These are phyloP conservation scores for Acholoe squamosa DNA, from an alignment of 2,888 invertebrate species.

Conservation along the genomic window DNA sequence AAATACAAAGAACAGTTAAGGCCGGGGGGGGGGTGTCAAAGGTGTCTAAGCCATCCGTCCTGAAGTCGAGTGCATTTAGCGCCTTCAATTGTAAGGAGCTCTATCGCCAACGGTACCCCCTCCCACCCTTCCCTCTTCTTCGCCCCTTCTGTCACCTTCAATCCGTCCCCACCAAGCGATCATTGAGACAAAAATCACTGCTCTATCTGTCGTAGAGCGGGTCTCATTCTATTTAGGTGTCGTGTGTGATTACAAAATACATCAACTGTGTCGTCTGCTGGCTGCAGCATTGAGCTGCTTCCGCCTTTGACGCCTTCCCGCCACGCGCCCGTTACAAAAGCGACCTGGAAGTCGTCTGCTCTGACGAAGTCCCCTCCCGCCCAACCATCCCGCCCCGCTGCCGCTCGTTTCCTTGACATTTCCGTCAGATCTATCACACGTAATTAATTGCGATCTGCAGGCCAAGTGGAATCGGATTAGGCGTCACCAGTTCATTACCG, in stretches of 20 bases:
- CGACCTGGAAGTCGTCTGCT: conserved; percentile 37
- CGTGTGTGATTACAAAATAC: conserved; percentile 54
- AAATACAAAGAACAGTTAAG: too few relatives aligned
- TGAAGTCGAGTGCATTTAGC: too few relatives aligned
- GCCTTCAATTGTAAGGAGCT: too few relatives aligned
- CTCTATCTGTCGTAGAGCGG: not conserved
- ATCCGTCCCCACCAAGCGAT: not conserved
- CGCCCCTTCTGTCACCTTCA: not conserved
- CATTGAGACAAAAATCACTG: conserved; percentile 33
- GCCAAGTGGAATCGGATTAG: conserved; percentile 58
- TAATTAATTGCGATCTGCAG: conserved; percentile 61
- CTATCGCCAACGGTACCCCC: too few relatives aligned
- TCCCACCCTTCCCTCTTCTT: not conserved
- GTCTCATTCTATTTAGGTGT: conserved; percentile 46
- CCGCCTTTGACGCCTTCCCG: conserved; percentile 44
- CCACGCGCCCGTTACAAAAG: conserved; percentile 39
- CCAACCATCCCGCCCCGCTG: not conserved
- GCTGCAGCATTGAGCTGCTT: not conserved
- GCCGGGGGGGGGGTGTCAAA: too few relatives aligned
- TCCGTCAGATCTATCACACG: conserved; percentile 62
- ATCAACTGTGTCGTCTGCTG: conserved; percentile 49
- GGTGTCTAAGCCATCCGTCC: too few relatives aligned
- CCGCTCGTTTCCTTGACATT: conserved; percentile 61
- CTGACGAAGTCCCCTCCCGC: not conserved
- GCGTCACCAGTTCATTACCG: conserved; percentile 60